These are phyloP conservation scores for Bovichtus diacanthus DNA, from an alignment of 2,797 vertebrate species.

Conservation along the genomic window DNA sequence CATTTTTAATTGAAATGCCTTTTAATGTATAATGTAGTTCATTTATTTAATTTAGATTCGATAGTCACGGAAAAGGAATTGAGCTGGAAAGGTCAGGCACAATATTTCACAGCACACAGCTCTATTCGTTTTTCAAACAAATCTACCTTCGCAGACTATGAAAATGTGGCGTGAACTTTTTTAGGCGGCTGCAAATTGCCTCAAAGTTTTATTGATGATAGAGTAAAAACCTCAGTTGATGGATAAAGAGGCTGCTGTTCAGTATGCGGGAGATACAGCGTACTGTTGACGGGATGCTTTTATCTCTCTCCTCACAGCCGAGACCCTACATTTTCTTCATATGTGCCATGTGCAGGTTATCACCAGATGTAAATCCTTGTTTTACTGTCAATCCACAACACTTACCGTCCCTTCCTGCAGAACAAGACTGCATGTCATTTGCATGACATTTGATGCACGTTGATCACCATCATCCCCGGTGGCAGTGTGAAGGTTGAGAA, in stretches of 20 bases:
- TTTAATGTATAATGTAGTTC: slow-evolving; percentile 77
- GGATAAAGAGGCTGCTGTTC: slow-evolving; percentile 68
- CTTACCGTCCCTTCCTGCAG: slow-evolving; percentile 13
- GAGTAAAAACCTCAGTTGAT: slow-evolving; percentile 58
- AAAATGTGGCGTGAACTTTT: slow-evolving; percentile 65
- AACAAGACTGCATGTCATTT: slow-evolving; percentile 19
- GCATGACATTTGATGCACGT: slow-evolving; percentile 4
- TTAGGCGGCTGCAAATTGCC: slow-evolving; percentile 62
- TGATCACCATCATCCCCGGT: slow-evolving; percentile 13
- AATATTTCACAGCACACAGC: slow-evolving; percentile 58
- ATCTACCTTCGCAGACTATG: slow-evolving; percentile 60
- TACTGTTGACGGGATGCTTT: slow-evolving; percentile 61
- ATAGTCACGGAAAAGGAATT: slow-evolving; percentile 67
- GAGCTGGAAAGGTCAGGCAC: slow-evolving; percentile 74
- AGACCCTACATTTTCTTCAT: slow-evolving; percentile 63
- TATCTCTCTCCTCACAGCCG: slow-evolving; percentile 60
- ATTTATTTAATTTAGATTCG: slow-evolving; percentile 78
- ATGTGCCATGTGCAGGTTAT: slow-evolving; percentile 55
- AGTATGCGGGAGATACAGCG: slow-evolving; percentile 63
- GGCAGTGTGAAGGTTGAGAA: slow-evolving; percentile 9
- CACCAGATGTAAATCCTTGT: slow-evolving; percentile 63
- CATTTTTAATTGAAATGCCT: slow-evolving; percentile 77
- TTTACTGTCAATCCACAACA: slow-evolving; percentile 55
- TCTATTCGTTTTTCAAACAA: slow-evolving; percentile 71
- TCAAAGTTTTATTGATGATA: slow-evolving; percentile 73